These are phyloP conservation scores for Puntigrus tetrazona DNA, from an alignment of 2,113 vertebrate species.

Conservation along the genomic window DNA sequence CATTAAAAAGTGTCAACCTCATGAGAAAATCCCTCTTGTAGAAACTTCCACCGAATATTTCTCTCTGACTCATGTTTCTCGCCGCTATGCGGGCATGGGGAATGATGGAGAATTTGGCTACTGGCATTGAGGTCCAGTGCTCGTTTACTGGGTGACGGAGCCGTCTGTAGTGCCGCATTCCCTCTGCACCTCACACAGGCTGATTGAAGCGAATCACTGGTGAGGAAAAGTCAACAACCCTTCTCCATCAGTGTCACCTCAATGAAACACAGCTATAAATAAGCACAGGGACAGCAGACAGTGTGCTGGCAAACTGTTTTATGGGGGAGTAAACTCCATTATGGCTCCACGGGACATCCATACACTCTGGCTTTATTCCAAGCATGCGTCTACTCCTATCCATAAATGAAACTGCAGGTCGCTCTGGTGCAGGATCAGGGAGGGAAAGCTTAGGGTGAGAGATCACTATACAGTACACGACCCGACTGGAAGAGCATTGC, in stretches of 20 bases:
- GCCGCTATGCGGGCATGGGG: background rate
- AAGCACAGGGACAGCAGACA: conserved; percentile 45
- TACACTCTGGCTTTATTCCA: conserved; percentile 45
- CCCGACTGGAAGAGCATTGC: background rate
- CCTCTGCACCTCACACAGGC: background rate
- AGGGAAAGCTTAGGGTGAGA: background rate
- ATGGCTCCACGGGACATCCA: conserved; percentile 31
- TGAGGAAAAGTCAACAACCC: conserved; percentile 48
- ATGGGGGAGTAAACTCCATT: conserved; percentile 49
- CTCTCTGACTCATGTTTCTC: background rate
- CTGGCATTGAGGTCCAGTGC: background rate
- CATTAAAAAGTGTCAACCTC: background rate
- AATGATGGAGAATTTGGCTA: background rate
- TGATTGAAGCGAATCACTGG: conserved; percentile 31
- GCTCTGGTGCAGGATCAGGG: conserved; percentile 12
- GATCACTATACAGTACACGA: conserved; percentile 10
- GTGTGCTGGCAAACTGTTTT: conserved; percentile 32
- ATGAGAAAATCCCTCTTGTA: background rate
- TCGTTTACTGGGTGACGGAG: conserved; percentile 4
- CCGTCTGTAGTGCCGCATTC: background rate
- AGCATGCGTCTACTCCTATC: conserved; percentile 34
- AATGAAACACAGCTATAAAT: conserved; percentile 47
- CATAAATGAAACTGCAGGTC: conserved; percentile 46
- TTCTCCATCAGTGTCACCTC: conserved; percentile 54
- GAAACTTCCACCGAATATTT: background rate